Evolutionary conservation across 2,797 vertebrate species (phyloP).

Genomic region (Aphelocoma californica): DNA sequence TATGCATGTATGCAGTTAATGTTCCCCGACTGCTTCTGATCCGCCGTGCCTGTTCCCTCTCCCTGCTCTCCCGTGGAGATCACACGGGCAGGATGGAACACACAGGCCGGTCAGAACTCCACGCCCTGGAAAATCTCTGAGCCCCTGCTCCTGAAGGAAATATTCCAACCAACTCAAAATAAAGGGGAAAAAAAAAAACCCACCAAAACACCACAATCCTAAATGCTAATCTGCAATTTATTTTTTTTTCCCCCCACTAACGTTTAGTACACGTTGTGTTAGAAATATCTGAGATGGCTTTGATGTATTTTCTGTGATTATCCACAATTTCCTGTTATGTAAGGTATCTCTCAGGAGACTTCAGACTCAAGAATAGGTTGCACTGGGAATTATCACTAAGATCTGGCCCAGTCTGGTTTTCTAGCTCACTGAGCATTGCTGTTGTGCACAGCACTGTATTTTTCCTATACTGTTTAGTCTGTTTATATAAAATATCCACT

Average conservation of each 20-base stretch:
- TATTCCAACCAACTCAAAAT: not conserved
- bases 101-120: constrained; percentile 7
- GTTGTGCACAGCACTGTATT: constrained; percentile 53
- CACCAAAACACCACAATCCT: not conserved
- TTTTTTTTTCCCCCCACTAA: not conserved
- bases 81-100: constrained; percentile 29
- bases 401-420: constrained; percentile 48
- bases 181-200: not conserved
- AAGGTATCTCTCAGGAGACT: constrained; percentile 57
- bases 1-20: constrained; percentile 64
- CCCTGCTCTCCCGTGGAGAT: constrained; percentile 52
- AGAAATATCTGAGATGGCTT: constrained; percentile 52
- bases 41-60: constrained; percentile 40
- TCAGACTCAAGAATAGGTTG: constrained; percentile 61
- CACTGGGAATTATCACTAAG: constrained; percentile 48
- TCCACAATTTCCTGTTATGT: constrained; percentile 69
- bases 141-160: not conserved
- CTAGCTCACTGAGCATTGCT: constrained; percentile 42
- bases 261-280: not conserved
- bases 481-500: constrained; percentile 64
- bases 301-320: constrained; percentile 50
- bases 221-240: not conserved
- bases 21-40: constrained; percentile 55
- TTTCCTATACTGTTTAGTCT: constrained; percentile 31
- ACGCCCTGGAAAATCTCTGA: not conserved